phyloP scores from a whole-genome alignment of 2,888 invertebrate genomes.

The Dinocampus coccinellae region DNA sequence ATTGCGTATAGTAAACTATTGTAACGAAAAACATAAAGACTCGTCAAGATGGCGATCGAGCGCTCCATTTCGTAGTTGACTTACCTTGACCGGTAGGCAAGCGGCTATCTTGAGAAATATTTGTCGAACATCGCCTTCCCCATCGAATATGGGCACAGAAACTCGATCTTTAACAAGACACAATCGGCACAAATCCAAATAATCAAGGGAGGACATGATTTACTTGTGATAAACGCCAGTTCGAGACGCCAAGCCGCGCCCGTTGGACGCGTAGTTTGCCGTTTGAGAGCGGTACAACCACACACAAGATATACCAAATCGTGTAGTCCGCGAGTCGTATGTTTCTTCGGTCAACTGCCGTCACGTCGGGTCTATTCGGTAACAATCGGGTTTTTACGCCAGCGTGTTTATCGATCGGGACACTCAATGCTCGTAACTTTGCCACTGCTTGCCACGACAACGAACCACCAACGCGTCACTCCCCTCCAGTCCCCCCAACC shows the following conservation, averaged over 20 bases:
- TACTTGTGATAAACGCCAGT: constrained; percentile 58
- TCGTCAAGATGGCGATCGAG: constrained; percentile 61
- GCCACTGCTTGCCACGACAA: too few relatives aligned
- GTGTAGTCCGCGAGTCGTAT: neutral
- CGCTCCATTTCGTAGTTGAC: constrained; percentile 58
- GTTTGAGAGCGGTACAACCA: neutral
- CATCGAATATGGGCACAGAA: constrained; percentile 79
- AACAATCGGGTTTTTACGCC: neutral
- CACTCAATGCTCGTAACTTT: neutral
- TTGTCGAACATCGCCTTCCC: constrained; percentile 74
- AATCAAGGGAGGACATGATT: constrained; percentile 67
- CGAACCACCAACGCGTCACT: neutral
- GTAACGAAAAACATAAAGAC: constrained; percentile 4
- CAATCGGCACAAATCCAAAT: constrained; percentile 67
- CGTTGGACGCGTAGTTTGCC: constrained; percentile 45
- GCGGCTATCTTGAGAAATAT: constrained; percentile 79
- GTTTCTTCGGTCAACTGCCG: constrained; percentile 5
- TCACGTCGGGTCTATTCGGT: neutral
- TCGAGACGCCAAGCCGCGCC: constrained; percentile 63
- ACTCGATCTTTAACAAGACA: constrained; percentile 72
- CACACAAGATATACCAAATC: neutral
- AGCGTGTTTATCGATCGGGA: neutral
- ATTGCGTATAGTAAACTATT: neutral
- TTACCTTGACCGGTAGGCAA: constrained; percentile 82
- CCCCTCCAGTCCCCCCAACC: too few relatives aligned